These are phyloP conservation scores for Ploceus nigricollis DNA, from an alignment of 2,113 vertebrate species.

Conservation along the genomic window DNA sequence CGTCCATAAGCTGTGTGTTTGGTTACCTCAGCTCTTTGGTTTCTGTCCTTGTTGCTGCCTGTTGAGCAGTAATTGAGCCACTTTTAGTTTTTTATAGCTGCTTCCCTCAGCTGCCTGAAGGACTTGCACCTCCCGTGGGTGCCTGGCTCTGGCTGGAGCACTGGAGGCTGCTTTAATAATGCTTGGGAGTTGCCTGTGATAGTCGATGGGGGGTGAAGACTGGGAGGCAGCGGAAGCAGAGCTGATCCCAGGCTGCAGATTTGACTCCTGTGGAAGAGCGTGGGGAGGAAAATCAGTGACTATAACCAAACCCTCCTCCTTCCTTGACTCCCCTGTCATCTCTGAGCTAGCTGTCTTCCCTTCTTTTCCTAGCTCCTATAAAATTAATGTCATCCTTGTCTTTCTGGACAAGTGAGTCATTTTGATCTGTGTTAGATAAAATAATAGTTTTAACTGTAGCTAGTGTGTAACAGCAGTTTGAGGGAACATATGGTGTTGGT, in stretches of 20 bases:
- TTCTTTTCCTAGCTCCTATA: neutral
- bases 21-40: neutral
- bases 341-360: neutral
- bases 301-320: neutral
- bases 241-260: neutral
- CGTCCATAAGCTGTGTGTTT: neutral
- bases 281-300: neutral
- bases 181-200: neutral
- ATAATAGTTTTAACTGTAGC: neutral
- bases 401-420: neutral
- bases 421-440: neutral
- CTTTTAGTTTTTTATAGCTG: neutral
- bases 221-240: neutral
- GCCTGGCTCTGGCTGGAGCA: neutral
- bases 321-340: neutral
- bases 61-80: neutral
- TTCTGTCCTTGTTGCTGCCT: neutral
- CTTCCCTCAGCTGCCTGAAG: neutral
- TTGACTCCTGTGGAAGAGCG: neutral
- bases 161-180: neutral
- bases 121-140: neutral
- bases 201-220: neutral
- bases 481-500: fast-evolving
- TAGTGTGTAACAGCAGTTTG: neutral
- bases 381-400: neutral